Conservation (phyloP, 2,888 invertebrate species). For the Drosophila pseudotalamancana region DNA sequence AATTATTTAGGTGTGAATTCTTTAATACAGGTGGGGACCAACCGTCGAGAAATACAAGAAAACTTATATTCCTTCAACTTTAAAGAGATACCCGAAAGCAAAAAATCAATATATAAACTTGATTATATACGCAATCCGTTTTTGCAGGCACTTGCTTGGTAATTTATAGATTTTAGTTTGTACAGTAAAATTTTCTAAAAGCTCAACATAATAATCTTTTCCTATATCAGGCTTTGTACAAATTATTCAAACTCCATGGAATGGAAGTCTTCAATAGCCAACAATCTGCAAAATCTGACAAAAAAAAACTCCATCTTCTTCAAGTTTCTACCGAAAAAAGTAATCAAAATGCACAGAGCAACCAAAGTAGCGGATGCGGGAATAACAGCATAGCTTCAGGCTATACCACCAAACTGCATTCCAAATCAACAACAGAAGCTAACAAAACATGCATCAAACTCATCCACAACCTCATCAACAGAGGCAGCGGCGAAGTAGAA, state of each 20-base stretch:
- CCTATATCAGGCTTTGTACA: neutral
- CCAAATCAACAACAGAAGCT: slow-evolving; percentile 81
- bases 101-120: no score
- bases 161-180: no score
- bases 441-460: slow-evolving; percentile 76
- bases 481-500: slow-evolving; percentile 22
- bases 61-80: no score
- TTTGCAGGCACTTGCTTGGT: no score
- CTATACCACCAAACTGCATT: slow-evolving; percentile 73
- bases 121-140: no score
- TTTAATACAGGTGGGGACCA: no score
- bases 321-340: slow-evolving; percentile 48
- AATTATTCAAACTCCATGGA: neutral
- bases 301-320: slow-evolving; percentile 9
- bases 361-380: slow-evolving; percentile 55
- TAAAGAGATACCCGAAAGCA: no score
- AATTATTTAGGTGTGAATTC: no score
- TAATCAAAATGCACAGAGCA: slow-evolving; percentile 68
- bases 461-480: slow-evolving; percentile 74
- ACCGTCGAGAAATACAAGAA: no score
- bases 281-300: slow-evolving; percentile 17
- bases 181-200: no score
- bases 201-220: neutral
- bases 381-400: slow-evolving; percentile 52
- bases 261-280: neutral